A percentile compares a stretch with the other conserved stretches of the same genome.
phyloP scores from a whole-genome alignment of 1,140 invertebrate species.

The Lineus longissimus region DNA sequence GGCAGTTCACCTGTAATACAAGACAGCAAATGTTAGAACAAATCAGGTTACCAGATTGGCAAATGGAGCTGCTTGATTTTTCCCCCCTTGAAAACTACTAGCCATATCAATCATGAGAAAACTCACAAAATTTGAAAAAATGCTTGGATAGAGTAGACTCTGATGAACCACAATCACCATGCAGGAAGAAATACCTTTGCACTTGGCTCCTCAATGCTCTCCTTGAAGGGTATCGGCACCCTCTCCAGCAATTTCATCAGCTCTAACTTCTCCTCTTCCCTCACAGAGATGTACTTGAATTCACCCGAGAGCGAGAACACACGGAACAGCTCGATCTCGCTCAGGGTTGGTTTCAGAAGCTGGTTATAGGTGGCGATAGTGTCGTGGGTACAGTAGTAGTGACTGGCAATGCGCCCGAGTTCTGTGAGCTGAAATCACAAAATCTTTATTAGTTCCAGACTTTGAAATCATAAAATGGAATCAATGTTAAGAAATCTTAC shows the following conservation, averaged over 20 bases:
- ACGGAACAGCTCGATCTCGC: slow-evolving; percentile 97
- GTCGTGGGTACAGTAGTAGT: slow-evolving; percentile 97
- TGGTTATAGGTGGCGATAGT: slow-evolving; percentile 97
- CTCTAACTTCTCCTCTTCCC: slow-evolving; percentile 98
- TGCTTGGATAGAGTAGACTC: no score
- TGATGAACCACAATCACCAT: no score
- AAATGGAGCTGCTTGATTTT: no score
- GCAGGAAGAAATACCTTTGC: slow-evolving; percentile 87
- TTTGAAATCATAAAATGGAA: background rate
- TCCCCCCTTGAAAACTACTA: no score
- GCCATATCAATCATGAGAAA: no score
- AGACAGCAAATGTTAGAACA: no score
- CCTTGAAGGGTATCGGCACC: slow-evolving; percentile 98
- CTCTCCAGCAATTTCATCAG: slow-evolving; percentile 94
- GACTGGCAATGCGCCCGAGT: slow-evolving; percentile 92
- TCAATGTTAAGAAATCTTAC: no score
- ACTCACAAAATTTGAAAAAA: no score
- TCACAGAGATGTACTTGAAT: slow-evolving; percentile 63
- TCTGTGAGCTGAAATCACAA: slow-evolving; percentile 66
- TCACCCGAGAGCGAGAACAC: slow-evolving; percentile 90
- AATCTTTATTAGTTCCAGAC: background rate
- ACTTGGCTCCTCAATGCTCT: slow-evolving; percentile 96
- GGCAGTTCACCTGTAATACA: slow-evolving; percentile 69
- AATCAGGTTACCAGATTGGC: no score
- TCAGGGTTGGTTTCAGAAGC: slow-evolving; percentile 90